Base-by-base conservation (phyloP, 2,797 vertebrate species). In the Otolemur crassicaudatus region DNA sequence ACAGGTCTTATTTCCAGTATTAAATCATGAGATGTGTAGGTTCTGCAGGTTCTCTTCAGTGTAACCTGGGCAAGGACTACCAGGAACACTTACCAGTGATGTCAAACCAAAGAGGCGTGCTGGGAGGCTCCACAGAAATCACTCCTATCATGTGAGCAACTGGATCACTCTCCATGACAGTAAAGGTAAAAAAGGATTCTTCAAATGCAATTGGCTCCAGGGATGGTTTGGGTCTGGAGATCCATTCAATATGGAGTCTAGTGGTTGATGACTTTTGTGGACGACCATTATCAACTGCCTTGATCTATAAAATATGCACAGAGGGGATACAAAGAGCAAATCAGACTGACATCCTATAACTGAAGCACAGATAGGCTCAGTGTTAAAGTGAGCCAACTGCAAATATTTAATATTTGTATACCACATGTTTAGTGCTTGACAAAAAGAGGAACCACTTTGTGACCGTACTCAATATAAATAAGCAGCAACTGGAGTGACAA, bases 81-180 rank as follows among this genome's bases (percentile, higher is more conserved):
- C 79, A 94, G 67, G 89, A 72, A 85, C 10, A 58, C 99, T 99
- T 99, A 99, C 99, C 99, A 96, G 99, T 99, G 98, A 99, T 99
- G 98, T 99, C 99, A 98, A 99, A 99, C 99, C 99, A 99, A 87
- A 99, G 98, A 0, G 99, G 98, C 34, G 98, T 99, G 97, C 99
- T 99, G 25, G 98, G 98, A 63, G 99, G 99, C 87, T 99, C 99
- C 11, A 99, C 99, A 97, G 99, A 98, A 91, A 99, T 99, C 7
- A 99, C 99, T 4, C 99, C 99, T 86, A 99, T 99, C 99, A 99
- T 99, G 98, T 99, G 99, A 58, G 99, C 99, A 88, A 99, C 99
- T 0, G 99, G 99, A 97, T 99, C 99, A 14, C 99, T 99, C 97
- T 99, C 99, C 99, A 99, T 99, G 49, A 99, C 99, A 2, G 99